phyloP scores from a whole-genome alignment of 2,888 invertebrate genomes.

The Eristalis tenax region DNA sequence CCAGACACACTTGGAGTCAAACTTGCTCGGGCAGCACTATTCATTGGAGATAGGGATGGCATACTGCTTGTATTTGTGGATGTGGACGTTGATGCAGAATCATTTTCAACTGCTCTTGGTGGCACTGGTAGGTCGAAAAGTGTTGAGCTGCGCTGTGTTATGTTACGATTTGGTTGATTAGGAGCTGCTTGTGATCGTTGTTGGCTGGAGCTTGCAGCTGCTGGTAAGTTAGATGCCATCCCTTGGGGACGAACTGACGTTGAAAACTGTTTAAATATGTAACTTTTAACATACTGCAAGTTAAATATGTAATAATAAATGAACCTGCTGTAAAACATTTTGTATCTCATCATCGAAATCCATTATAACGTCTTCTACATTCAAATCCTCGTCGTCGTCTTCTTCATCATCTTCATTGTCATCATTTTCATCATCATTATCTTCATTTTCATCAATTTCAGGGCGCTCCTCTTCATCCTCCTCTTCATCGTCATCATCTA shows the following conservation, averaged over 20 bases:
- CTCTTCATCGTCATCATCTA: conserved; percentile 59
- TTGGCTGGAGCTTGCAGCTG: neutral
- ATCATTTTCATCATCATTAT: conserved; percentile 69
- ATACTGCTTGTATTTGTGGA: conserved; percentile 10
- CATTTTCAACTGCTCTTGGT: neutral
- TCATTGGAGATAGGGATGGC: conserved; percentile 1
- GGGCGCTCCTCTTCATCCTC: conserved; percentile 62
- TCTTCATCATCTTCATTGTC: conserved; percentile 60
- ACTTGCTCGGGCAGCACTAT: neutral
- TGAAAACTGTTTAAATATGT: conserved; percentile 13
- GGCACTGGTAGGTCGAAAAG: neutral
- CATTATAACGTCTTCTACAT: conserved; percentile 61
- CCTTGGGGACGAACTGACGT: conserved; percentile 40
- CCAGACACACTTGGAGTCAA: conserved; percentile 19
- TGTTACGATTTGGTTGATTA: conserved; percentile 2
- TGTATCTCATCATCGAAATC: conserved; percentile 68
- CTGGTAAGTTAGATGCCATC: neutral
- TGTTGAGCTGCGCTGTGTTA: neutral
- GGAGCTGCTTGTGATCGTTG: neutral
- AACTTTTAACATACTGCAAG: neutral
- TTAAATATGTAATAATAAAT: neutral
- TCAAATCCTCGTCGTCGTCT: conserved; percentile 65
- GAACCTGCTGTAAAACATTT: conserved; percentile 63
- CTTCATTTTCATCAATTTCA: conserved; percentile 58
- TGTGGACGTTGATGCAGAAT: conserved; percentile 5